These are phyloP conservation scores for Bujurquina vittata DNA, from an alignment of 2,113 vertebrate species.

Conservation along the genomic window DNA sequence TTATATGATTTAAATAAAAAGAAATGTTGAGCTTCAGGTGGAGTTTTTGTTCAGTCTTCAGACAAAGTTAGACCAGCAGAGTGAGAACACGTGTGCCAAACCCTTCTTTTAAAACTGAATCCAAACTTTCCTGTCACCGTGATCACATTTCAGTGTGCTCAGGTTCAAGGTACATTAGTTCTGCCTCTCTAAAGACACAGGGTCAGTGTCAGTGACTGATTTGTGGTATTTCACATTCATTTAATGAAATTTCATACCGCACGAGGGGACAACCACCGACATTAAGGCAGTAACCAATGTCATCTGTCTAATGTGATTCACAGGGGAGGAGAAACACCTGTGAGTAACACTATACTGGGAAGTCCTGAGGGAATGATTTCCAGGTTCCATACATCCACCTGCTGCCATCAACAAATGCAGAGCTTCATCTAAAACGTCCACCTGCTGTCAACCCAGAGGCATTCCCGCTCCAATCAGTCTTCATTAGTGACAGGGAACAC, in stretches of 20 bases:
- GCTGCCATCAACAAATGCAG: conserved; percentile 33
- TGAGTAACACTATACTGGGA: conserved; percentile 49
- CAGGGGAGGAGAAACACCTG: conserved; percentile 35
- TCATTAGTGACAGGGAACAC: conserved; percentile 29
- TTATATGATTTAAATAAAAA: background rate
- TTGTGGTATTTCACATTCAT: background rate
- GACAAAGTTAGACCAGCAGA: background rate
- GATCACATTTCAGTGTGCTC: background rate
- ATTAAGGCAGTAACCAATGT: background rate
- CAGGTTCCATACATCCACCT: conserved; percentile 47
- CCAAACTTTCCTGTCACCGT: background rate
- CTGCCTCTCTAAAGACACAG: background rate
- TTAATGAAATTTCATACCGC: conserved; percentile 26
- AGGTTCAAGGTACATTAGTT: background rate
- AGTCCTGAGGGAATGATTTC: conserved; percentile 32
- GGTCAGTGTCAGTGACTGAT: conserved; percentile 13
- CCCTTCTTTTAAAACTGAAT: background rate
- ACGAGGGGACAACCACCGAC: background rate
- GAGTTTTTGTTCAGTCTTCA: background rate
- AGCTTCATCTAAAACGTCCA: conserved; percentile 25
- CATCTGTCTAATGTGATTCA: conserved; percentile 33
- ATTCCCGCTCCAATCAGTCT: conserved; percentile 31
- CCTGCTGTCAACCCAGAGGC: conserved; percentile 45
- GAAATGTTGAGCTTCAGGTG: background rate
- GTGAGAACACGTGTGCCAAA: background rate